phyloP scores from a whole-genome alignment of 1,140 invertebrate species.

The Octopus bimaculoides region DNA sequence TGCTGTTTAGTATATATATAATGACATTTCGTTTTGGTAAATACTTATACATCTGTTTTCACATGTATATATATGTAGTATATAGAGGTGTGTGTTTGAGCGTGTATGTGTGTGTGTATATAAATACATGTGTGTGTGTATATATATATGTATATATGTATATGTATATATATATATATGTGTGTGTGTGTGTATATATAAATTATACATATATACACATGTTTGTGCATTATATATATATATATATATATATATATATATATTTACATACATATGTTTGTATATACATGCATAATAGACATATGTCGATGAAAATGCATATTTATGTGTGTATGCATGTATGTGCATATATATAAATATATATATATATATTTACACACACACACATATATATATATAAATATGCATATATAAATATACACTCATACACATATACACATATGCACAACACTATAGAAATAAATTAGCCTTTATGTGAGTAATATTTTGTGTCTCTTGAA shows the following conservation, averaged over 20 bases:
- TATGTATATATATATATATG: neutral
- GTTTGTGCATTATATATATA: neutral
- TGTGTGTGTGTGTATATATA: neutral
- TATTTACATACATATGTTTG: neutral
- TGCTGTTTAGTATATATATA: neutral
- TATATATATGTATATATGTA: neutral
- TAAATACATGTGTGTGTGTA: neutral
- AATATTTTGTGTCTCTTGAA: neutral
- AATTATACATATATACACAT: neutral
- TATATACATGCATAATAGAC: neutral
- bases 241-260: neutral
- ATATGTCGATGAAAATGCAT: neutral
- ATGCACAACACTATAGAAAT: neutral
- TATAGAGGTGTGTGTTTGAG: neutral
- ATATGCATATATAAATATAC: neutral
- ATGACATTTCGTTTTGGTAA: neutral
- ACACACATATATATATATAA: neutral
- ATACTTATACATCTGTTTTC: neutral
- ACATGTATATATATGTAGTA: neutral
- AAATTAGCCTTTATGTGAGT: neutral
- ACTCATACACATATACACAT: neutral
- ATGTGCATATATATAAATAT: neutral
- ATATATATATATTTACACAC: neutral
- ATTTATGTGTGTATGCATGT: neutral
- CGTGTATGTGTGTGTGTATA: neutral